A percentile compares a stretch with the other conserved stretches of the same genome.
These are phyloP conservation scores for Tenthredo mesomela DNA, from an alignment of 2,888 invertebrate genomes.

Conservation along the genomic window DNA sequence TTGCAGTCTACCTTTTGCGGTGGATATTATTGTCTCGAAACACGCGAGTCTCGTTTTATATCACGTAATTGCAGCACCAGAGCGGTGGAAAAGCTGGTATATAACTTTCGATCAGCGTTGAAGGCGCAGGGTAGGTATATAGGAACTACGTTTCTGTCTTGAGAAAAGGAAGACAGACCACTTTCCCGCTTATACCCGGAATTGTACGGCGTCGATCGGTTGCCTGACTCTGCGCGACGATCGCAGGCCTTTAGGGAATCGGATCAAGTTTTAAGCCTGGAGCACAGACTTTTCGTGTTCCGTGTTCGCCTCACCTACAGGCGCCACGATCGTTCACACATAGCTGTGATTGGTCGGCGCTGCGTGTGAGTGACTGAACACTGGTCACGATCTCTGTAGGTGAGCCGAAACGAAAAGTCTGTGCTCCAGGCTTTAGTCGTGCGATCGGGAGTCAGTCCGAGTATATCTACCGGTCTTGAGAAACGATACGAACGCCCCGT, in stretches of 20 bases:
- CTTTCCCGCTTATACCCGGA: slow-evolving; percentile 47
- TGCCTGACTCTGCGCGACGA: slow-evolving; percentile 58
- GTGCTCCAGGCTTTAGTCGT: too few relatives aligned
- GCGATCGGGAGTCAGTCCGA: slow-evolving; percentile 53
- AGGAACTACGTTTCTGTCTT: background rate
- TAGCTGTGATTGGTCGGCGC: too few relatives aligned
- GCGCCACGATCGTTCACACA: too few relatives aligned
- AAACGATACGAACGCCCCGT: slow-evolving; percentile 10
- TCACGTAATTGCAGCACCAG: slow-evolving; percentile 20
- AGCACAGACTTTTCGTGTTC: too few relatives aligned
- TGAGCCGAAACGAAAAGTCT: too few relatives aligned
- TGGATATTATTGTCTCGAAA: slow-evolving; percentile 15
- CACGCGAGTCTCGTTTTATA: slow-evolving; percentile 17
- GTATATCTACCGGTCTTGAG: slow-evolving; percentile 40
- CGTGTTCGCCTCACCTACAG: too few relatives aligned
- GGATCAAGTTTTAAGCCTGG: slow-evolving; percentile 70
- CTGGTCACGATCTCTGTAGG: too few relatives aligned
- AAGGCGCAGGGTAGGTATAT: background rate
- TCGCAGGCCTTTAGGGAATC: slow-evolving; percentile 66
- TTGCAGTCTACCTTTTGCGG: background rate
- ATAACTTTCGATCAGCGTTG: slow-evolving; percentile 45
- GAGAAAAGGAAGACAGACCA: slow-evolving; percentile 39
- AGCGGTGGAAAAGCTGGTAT: slow-evolving; percentile 18
- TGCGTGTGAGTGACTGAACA: too few relatives aligned
- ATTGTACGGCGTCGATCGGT: slow-evolving; percentile 10